Evolutionary conservation across 2,113 vertebrate genomes (phyloP), one percentile per base, ranked within the genome.

Genomic region (Nannobrachium achirus): DNA sequence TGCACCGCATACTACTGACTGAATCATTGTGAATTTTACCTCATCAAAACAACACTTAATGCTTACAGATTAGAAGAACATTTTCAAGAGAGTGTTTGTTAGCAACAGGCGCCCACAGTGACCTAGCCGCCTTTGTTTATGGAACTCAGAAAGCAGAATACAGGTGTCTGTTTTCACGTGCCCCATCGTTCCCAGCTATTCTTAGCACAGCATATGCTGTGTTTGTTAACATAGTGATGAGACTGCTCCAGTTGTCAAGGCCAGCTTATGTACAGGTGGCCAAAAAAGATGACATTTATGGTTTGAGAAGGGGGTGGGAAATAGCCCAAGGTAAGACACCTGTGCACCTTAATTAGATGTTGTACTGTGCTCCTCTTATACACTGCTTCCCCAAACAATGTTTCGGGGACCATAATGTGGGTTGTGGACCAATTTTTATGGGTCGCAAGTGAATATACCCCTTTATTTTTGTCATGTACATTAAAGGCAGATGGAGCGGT

Each of bases 291-390:
- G 25, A 33, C 25, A 33, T 33, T 33, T 33, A 33, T 33, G 25
- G 25, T 33, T 33, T 33, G 25, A 4, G 25, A 25, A 25, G 25
- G 25, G 25, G 25, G 25, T 25, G 25, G 25, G 25, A 25, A 25
- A 25, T 25, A 25, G 2, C 25, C 25, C 25, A 25, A 25, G 25
- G 25, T 25, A 25, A 25, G 25, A 25, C 25, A 25, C 25, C 25
- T 25, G 25, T 25, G 25, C 11, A 46, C 19, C 18, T 56, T 75
- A 63, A 86, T 82, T 80, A 75, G 59, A 49, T 58, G 38, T 69
- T 85, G 2, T 4, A 25, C 25, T 25, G 25, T 25, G 25, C 25
- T 25, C n/a, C n/a, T n/a, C n/a, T n/a, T n/a, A n/a, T n/a, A n/a
- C n/a, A n/a, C n/a, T n/a, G n/a, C n/a, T n/a, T n/a, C n/a, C n/a